phyloP scores from a whole-genome alignment of 2,888 invertebrate genomes.

The Synergus umbraculus region DNA sequence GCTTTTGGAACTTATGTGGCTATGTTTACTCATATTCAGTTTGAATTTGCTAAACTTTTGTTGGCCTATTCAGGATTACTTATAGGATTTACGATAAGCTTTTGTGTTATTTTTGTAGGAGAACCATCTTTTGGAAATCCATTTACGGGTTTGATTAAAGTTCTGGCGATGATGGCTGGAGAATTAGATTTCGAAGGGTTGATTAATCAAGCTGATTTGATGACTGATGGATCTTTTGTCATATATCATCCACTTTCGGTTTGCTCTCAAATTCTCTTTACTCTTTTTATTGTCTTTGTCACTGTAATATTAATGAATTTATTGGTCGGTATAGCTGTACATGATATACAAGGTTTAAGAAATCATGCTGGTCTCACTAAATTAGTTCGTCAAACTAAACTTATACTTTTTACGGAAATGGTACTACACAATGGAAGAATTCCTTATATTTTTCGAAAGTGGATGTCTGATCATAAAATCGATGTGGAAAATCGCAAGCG shows the following conservation, averaged over 20 bases:
- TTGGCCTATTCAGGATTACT: slow-evolving; percentile 76
- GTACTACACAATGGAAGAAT: slow-evolving; percentile 76
- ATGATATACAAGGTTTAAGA: slow-evolving; percentile 77
- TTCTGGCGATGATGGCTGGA: slow-evolving; percentile 76
- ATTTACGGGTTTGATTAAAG: slow-evolving; percentile 74
- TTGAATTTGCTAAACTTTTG: slow-evolving; percentile 76
- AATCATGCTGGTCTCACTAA: slow-evolving; percentile 78
- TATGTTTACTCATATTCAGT: slow-evolving; percentile 77
- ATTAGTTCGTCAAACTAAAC: slow-evolving; percentile 77
- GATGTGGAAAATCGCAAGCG: slow-evolving; percentile 75
- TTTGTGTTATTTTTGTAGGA: slow-evolving; percentile 76
- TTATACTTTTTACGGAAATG: slow-evolving; percentile 78
- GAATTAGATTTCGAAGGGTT: slow-evolving; percentile 75
- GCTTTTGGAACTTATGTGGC: slow-evolving; percentile 78
- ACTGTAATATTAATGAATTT: slow-evolving; percentile 76
- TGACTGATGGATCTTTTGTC: slow-evolving; percentile 66
- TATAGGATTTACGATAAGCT: slow-evolving; percentile 77
- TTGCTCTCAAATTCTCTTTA: slow-evolving; percentile 74
- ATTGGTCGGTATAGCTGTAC: slow-evolving; percentile 76
- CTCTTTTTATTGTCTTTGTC: slow-evolving; percentile 74
- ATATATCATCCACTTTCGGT: slow-evolving; percentile 73
- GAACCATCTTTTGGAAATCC: slow-evolving; percentile 74
- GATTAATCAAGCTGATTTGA: slow-evolving; percentile 68
- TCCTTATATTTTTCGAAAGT: slow-evolving; percentile 73
- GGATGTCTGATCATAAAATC: slow-evolving; percentile 76